Percentiles rank a stretch among this genome's conserved stretches.
phyloP scores from a whole-genome alignment of 2,113 vertebrate genomes.

The Neodon shergylaensis region DNA sequence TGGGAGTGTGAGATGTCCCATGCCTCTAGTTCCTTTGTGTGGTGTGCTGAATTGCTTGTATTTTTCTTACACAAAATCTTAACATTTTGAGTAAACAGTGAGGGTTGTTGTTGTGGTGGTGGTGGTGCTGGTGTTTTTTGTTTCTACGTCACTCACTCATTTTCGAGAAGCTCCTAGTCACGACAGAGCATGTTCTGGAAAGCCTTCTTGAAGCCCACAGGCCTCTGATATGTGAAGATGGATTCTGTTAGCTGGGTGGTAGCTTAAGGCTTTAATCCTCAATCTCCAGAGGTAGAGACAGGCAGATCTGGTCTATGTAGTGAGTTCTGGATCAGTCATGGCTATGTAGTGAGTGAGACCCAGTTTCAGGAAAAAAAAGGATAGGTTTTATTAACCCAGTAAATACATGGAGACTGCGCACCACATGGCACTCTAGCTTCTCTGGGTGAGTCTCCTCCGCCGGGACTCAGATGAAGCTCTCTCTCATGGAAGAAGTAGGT shows the following conservation, averaged over 20 bases:
- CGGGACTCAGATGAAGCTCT: accelerated
- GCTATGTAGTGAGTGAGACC: background rate
- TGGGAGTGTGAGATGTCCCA: background rate
- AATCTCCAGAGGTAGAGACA: background rate
- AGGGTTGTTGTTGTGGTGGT: too few species aligned
- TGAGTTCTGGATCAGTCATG: background rate
- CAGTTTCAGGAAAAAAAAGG: background rate
- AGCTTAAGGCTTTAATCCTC: background rate
- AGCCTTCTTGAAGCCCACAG: background rate
- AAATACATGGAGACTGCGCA: accelerated
- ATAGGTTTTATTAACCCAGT: background rate
- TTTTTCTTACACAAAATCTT: background rate
- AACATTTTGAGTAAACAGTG: background rate
- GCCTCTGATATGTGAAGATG: background rate
- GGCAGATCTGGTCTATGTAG: background rate
- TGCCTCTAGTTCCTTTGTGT: background rate
- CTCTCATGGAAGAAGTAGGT: background rate
- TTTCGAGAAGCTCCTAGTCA: background rate
- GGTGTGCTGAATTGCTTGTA: slow-evolving; percentile 19
- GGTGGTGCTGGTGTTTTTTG: too few species aligned
- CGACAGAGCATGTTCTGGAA: background rate
- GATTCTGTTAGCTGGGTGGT: background rate
- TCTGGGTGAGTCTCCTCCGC: too few species aligned
- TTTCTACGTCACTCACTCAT: background rate
- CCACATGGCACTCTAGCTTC: accelerated